Percentiles rank a stretch among this genome's conserved stretches.
phyloP scores from a whole-genome alignment of 2,797 vertebrate species.

The Momotus momota region DNA sequence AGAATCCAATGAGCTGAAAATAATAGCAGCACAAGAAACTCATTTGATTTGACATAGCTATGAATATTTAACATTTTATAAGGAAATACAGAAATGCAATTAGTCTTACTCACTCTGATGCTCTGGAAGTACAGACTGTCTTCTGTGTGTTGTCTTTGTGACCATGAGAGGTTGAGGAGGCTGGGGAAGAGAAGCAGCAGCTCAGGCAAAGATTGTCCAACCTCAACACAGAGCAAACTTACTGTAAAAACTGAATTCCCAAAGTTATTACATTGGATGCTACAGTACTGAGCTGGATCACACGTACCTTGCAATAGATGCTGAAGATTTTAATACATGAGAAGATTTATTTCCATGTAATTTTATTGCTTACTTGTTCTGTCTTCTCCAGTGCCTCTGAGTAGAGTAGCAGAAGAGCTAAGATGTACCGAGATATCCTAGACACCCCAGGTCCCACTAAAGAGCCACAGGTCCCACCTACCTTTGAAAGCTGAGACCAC shows the following conservation, averaged over 20 bases:
- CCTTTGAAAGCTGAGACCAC: background rate
- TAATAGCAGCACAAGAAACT: slow-evolving; percentile 60
- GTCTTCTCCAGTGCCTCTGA: background rate
- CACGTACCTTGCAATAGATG: background rate
- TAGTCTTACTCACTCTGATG: slow-evolving; percentile 47
- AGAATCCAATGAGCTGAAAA: slow-evolving; percentile 54
- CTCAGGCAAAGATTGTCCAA: slow-evolving; percentile 38
- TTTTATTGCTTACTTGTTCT: background rate
- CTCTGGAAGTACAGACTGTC: slow-evolving; percentile 31
- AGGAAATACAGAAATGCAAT: slow-evolving; percentile 71
- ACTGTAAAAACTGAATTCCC: slow-evolving; percentile 57
- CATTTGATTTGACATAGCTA: slow-evolving; percentile 65
- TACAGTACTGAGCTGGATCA: slow-evolving; percentile 31
- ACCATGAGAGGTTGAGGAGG: background rate
- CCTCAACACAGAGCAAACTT: slow-evolving; percentile 31
- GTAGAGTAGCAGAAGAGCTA: background rate
- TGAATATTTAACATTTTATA: slow-evolving; percentile 77
- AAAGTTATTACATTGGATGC: slow-evolving; percentile 19
- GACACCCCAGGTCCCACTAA: background rate
- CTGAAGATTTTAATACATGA: slow-evolving; percentile 26
- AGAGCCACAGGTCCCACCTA: background rate
- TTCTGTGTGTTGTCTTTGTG: slow-evolving; percentile 33
- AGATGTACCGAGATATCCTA: background rate
- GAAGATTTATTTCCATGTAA: background rate
- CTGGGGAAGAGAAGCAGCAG: background rate